Percentiles rank a stretch among this genome's conserved stretches.
phyloP scores from a whole-genome alignment of 2,113 vertebrate species.

The Semnornis frantzii region DNA sequence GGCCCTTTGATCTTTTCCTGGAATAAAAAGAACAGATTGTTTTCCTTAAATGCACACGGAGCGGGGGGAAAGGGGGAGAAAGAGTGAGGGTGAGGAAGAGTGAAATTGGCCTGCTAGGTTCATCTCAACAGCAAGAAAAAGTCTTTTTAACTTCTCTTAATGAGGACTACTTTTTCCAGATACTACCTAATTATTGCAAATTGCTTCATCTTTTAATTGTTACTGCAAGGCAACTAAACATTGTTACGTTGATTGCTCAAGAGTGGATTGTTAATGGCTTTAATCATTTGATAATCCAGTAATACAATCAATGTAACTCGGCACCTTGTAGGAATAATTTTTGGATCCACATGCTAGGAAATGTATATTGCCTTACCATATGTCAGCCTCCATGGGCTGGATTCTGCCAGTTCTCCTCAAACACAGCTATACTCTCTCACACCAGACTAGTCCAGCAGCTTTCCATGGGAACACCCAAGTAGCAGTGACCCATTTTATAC shows the following conservation, averaged over 20 bases:
- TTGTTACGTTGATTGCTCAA: constrained; percentile 78
- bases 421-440: neutral
- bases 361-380: neutral
- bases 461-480: neutral
- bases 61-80: neutral
- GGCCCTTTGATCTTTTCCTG: constrained; percentile 61
- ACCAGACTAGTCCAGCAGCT: neutral
- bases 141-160: constrained; percentile 76
- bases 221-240: constrained; percentile 82
- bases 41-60: constrained; percentile 37
- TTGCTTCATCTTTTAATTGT: constrained; percentile 80
- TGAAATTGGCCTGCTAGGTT: constrained; percentile 63
- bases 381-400: neutral
- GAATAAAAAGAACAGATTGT: constrained; percentile 64
- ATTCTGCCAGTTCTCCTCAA: neutral
- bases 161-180: constrained; percentile 75
- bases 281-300: constrained; percentile 80
- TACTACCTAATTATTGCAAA: constrained; percentile 81
- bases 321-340: constrained; percentile 68
- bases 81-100: neutral
- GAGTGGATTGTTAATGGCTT: constrained; percentile 78
- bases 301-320: constrained; percentile 74
- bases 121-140: constrained; percentile 60
- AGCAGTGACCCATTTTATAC: neutral
- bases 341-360: constrained; percentile 18